These are phyloP conservation scores for Metallyticus violacea DNA, from an alignment of 2,888 invertebrate genomes.

Conservation along the genomic window DNA sequence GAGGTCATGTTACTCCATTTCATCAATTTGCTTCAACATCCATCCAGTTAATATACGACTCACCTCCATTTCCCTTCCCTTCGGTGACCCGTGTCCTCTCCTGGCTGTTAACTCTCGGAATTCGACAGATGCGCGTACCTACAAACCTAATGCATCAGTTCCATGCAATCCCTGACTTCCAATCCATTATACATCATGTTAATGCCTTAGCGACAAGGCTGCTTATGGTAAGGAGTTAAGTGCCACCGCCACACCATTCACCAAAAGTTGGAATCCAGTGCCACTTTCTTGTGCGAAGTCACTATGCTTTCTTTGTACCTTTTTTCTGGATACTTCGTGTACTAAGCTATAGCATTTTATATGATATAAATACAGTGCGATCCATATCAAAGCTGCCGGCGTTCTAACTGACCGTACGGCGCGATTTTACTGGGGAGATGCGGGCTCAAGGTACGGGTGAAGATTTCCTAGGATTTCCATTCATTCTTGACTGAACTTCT, in stretches of 20 bases:
- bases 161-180: background rate
- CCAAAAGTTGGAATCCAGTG: background rate
- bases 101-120: background rate
- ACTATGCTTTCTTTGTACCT: no score
- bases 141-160: background rate
- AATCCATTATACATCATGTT: background rate
- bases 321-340: no score
- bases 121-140: background rate
- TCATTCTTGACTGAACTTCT: no score
- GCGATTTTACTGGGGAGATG: no score
- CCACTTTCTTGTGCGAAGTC: no score
- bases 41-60: background rate
- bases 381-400: no score
- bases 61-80: background rate
- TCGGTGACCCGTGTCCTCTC: no score
- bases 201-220: background rate
- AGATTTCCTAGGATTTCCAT: no score
- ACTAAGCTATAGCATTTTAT: no score
- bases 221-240: background rate
- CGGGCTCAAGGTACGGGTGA: no score
- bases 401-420: no score
- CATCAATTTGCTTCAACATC: constrained; percentile 7
- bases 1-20: background rate
- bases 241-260: background rate
- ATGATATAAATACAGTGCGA: no score